Conservation (phyloP, 1,140 invertebrate species). For the Maniola jurtina region DNA sequence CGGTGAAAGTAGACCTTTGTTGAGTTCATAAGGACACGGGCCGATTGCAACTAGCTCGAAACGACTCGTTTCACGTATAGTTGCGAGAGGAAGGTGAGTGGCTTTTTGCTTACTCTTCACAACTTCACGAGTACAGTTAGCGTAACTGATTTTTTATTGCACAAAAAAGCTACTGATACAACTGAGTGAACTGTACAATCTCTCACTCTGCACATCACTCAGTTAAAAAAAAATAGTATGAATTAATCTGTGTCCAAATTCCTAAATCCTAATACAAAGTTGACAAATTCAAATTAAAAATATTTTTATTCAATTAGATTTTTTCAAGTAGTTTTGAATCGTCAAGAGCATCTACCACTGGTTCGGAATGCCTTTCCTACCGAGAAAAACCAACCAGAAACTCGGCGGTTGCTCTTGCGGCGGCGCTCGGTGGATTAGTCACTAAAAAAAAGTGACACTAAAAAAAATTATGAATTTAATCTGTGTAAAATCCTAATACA, state of each 20-base stretch:
- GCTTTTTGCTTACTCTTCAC: slow-evolving; percentile 52
- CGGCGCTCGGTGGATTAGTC: too few relatives aligned
- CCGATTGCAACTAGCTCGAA: slow-evolving; percentile 61
- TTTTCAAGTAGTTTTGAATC: too few relatives aligned
- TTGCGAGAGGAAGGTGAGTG: slow-evolving; percentile 66
- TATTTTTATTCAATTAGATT: too few relatives aligned
- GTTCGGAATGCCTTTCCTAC: too few relatives aligned
- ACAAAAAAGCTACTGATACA: neutral
- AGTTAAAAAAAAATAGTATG: too few relatives aligned
- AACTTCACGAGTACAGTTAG: slow-evolving; percentile 50
- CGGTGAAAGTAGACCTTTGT: slow-evolving; percentile 76
- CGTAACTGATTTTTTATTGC: slow-evolving; percentile 12
- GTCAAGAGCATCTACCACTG: too few relatives aligned
- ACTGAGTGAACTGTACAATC: neutral
- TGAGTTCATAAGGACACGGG: slow-evolving; percentile 73
- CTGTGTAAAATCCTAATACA: neutral
- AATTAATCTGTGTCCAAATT: too few relatives aligned
- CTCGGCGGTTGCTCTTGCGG: too few relatives aligned
- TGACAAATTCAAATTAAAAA: too few relatives aligned
- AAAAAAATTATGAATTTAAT: neutral
- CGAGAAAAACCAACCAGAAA: too few relatives aligned
- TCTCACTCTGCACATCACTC: neutral
- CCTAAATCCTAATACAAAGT: too few relatives aligned
- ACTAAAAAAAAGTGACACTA: too few relatives aligned
- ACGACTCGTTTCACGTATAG: slow-evolving; percentile 63